Percentiles rank a stretch among this genome's conserved stretches.
Conservation (phyloP, 2,797 vertebrate species). For the Falco cherrug region DNA sequence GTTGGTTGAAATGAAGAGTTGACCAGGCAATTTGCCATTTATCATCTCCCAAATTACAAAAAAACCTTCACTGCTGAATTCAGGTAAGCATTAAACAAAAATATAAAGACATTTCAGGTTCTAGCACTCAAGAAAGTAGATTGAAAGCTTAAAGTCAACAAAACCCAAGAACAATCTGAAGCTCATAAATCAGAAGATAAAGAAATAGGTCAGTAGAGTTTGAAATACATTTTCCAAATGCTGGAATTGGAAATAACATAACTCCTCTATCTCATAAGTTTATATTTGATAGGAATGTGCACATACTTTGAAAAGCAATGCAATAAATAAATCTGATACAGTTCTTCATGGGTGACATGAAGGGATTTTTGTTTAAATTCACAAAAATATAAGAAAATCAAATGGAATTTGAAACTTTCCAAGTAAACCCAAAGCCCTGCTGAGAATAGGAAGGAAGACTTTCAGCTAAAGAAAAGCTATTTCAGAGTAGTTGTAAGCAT, state of each 20-base stretch:
- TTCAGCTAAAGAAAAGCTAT: slow-evolving; percentile 40
- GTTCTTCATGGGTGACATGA: background rate
- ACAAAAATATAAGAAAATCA: background rate
- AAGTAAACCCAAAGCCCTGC: slow-evolving; percentile 26
- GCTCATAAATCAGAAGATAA: background rate
- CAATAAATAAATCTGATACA: background rate
- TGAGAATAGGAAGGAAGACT: slow-evolving; percentile 19
- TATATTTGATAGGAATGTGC: background rate
- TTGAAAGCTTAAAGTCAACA: background rate
- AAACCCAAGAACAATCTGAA: background rate
- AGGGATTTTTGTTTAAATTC: background rate
- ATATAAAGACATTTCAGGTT: background rate
- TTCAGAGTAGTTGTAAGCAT: slow-evolving; percentile 1
- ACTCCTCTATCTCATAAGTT: background rate
- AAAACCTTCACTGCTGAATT: background rate
- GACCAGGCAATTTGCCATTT: background rate
- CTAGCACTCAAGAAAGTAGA: background rate
- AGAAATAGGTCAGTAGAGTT: background rate
- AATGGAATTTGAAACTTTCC: slow-evolving; percentile 34
- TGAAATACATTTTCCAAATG: background rate
- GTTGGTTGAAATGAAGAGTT: background rate
- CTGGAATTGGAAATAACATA: background rate
- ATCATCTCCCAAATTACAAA: background rate
- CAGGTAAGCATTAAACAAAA: background rate
- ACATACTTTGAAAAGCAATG: background rate